These are phyloP conservation scores for Tolmerus cingulatus DNA, from an alignment of 2,888 invertebrate species.

Conservation along the genomic window DNA sequence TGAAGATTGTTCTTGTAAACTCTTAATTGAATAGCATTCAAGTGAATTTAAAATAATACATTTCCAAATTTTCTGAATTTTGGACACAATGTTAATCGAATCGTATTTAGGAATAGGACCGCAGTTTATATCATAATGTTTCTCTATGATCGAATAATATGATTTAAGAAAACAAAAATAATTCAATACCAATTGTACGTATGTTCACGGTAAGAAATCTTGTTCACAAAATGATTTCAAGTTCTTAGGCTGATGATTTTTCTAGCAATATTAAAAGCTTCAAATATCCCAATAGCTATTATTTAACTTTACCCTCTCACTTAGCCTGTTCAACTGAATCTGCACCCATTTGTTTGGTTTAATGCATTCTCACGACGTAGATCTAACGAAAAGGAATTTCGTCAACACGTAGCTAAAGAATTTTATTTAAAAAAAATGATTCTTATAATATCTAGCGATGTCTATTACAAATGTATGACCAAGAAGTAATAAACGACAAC, in stretches of 20 bases:
- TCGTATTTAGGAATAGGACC: too few relatives aligned
- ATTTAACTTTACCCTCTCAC: neutral
- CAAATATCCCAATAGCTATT: neutral
- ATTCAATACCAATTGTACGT: too few relatives aligned
- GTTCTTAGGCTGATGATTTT: neutral
- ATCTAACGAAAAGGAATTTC: neutral
- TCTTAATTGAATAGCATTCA: too few relatives aligned
- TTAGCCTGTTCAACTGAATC: neutral
- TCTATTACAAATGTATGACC: neutral
- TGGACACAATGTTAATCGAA: too few relatives aligned
- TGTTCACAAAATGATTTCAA: too few relatives aligned
- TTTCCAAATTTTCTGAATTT: too few relatives aligned
- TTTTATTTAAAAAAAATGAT: neutral
- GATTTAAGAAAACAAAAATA: too few relatives aligned
- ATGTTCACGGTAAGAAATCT: too few relatives aligned
- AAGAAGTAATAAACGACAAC: neutral
- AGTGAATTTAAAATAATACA: too few relatives aligned
- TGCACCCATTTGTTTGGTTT: neutral
- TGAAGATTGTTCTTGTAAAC: too few relatives aligned
- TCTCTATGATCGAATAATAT: too few relatives aligned
- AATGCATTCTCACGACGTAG: neutral
- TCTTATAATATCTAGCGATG: neutral
- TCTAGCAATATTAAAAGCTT: neutral
- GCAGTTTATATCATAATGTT: too few relatives aligned
- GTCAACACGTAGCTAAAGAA: neutral